A percentile compares a stretch with the other conserved stretches of the same genome.
Conservation (phyloP, 2,888 invertebrate species). For the Xestia c-nigrum region DNA sequence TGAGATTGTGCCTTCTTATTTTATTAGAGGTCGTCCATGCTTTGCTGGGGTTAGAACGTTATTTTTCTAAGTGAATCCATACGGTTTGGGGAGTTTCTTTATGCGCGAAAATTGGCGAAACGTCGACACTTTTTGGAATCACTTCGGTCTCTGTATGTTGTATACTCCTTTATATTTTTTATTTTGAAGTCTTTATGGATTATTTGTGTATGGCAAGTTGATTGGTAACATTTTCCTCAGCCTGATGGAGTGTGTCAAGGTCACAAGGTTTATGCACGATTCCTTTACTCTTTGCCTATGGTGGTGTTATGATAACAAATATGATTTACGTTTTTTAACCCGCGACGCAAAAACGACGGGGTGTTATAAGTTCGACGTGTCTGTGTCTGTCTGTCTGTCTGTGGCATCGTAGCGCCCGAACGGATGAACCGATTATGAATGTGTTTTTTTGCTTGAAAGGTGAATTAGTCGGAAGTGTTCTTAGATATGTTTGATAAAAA, state of each 20-base stretch:
- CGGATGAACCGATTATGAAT: too few species aligned
- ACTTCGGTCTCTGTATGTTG: not conserved
- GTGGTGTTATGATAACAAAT: too few species aligned
- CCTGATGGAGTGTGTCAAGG: not conserved
- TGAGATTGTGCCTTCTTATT: conserved; percentile 53
- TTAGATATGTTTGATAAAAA: too few species aligned
- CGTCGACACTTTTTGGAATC: not conserved
- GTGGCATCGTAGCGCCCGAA: too few species aligned
- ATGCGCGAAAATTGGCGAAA: not conserved
- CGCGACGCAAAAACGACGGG: too few species aligned
- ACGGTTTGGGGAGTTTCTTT: not conserved
- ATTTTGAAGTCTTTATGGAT: not conserved
- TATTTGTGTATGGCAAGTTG: not conserved
- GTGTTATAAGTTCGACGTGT: too few species aligned
- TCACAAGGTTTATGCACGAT: not conserved
- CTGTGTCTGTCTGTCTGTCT: too few species aligned
- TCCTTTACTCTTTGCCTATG: not conserved
- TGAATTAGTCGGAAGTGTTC: too few species aligned
- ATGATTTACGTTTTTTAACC: too few species aligned
- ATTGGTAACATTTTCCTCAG: not conserved
- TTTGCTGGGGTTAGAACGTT: conserved; percentile 10
- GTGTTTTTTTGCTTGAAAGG: too few species aligned
- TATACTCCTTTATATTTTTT: not conserved
- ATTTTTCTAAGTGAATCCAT: conserved; percentile 21
- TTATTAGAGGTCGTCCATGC: conserved; percentile 40